Conservation (phyloP, 2,797 vertebrate species). For the Hyperoplus immaculatus region DNA sequence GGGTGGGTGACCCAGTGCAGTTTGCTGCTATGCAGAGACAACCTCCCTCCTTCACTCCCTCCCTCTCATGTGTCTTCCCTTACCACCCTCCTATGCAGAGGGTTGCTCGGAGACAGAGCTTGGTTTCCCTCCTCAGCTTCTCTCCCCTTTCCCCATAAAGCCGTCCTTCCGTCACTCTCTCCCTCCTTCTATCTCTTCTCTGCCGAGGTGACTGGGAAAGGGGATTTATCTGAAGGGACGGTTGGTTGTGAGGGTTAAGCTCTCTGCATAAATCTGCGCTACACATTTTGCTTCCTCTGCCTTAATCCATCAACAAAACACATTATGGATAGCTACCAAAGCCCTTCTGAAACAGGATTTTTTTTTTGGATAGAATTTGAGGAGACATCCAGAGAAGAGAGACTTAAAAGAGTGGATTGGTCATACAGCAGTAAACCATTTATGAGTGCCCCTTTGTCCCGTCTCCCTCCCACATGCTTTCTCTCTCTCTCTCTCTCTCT, state of each 20-base stretch:
- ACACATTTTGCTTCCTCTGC: slow-evolving; percentile 56
- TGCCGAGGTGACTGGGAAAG: slow-evolving; percentile 41
- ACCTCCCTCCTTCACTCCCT: slow-evolving; percentile 46
- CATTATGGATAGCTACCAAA: slow-evolving; percentile 46
- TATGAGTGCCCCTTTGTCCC: slow-evolving; percentile 11
- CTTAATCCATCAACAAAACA: slow-evolving; percentile 70
- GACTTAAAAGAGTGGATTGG: slow-evolving; percentile 8
- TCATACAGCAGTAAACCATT: slow-evolving; percentile 27
- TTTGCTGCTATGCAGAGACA: slow-evolving; percentile 88
- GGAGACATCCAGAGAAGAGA: slow-evolving; percentile 31
- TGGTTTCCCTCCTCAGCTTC: slow-evolving; percentile 47
- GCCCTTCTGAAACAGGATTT: slow-evolving; percentile 34
- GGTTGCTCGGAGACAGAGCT: slow-evolving; percentile 72
- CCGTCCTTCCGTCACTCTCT: slow-evolving; percentile 29
- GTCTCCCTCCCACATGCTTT: neutral
- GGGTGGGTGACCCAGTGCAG: slow-evolving; percentile 82
- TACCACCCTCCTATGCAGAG: slow-evolving; percentile 60
- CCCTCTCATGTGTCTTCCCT: slow-evolving; percentile 56
- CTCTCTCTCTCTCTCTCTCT: neutral
- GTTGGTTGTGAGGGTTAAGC: slow-evolving; percentile 56
- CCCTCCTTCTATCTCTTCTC: slow-evolving; percentile 27
- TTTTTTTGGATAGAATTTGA: slow-evolving; percentile 25
- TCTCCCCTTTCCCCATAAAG: slow-evolving; percentile 35
- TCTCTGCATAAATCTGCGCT: slow-evolving; percentile 52
- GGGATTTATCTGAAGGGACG: slow-evolving; percentile 56